Percentiles rank a stretch among this genome's conserved stretches.
phyloP scores from a whole-genome alignment of 2,888 invertebrate species.

The Machimus atricapillus region DNA sequence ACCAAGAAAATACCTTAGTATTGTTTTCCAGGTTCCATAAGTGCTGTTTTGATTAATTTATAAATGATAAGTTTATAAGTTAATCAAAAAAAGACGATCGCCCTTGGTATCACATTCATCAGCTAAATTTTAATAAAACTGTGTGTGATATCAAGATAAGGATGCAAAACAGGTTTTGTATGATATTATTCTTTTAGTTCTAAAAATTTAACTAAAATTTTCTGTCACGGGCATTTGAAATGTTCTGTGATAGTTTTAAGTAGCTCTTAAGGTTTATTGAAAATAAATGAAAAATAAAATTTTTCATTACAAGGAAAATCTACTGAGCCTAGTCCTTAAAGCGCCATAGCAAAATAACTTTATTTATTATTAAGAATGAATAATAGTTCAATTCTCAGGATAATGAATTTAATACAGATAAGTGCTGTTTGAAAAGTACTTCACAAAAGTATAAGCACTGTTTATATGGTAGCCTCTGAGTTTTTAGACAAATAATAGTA shows the following conservation, averaged over 20 bases:
- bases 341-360: slow-evolving; percentile 39
- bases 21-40: background rate
- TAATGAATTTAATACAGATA: background rate
- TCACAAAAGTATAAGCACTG: background rate
- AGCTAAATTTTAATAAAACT: background rate
- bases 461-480: background rate
- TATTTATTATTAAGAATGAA: background rate
- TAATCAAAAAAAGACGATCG: slow-evolving; percentile 41
- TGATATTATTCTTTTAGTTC: slow-evolving; percentile 22
- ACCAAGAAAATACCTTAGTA: background rate
- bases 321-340: slow-evolving; percentile 20
- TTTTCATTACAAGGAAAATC: slow-evolving; percentile 22
- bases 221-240: slow-evolving; percentile 13
- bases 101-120: slow-evolving; percentile 6
- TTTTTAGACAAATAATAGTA: background rate
- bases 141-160: slow-evolving; percentile 14
- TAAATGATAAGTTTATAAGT: slow-evolving; percentile 43
- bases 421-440: background rate
- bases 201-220: background rate
- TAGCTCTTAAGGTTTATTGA: background rate
- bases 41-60: slow-evolving; percentile 45
- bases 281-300: slow-evolving; percentile 28
- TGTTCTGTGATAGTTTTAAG: slow-evolving; percentile 12
- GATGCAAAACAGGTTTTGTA: slow-evolving; percentile 42
- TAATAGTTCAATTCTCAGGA: background rate